Conservation (phyloP, 30 jellyfish, hydroid and myxozoan genomes). For the Chrysaora quinquecirrha region DNA sequence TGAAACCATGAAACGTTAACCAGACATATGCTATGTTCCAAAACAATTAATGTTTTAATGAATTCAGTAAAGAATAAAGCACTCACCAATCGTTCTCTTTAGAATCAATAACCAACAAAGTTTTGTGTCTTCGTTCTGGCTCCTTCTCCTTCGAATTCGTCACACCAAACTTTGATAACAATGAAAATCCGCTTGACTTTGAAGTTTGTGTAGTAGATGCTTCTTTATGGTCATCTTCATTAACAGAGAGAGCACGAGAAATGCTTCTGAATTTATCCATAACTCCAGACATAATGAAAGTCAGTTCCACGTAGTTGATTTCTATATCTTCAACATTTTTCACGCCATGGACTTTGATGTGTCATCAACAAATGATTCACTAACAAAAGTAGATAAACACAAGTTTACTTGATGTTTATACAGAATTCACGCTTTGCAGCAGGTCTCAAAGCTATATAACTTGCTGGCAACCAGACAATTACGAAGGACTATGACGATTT, state of each 20-base stretch:
- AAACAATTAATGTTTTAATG: no score
- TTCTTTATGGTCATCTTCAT: constrained; percentile 56
- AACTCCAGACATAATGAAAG: constrained; percentile 58
- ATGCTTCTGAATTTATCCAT: constrained; percentile 70
- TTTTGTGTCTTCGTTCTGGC: constrained; percentile 72
- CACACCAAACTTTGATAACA: constrained; percentile 79
- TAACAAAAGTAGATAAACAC: no score
- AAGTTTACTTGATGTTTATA: no score
- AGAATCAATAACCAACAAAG: constrained; percentile 78
- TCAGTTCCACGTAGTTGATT: not conserved
- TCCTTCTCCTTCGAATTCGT: constrained; percentile 48
- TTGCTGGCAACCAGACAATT: no score
- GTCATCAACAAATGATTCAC: not conserved
- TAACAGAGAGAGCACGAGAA: constrained; percentile 45
- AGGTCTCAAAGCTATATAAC: no score
- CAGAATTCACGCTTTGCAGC: no score
- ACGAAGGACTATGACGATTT: no score
- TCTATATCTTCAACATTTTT: not conserved
- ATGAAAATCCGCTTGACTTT: constrained; percentile 60
- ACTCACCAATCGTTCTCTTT: constrained; percentile 91
- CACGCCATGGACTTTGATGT: not conserved
- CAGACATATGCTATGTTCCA: no score
- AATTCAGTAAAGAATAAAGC: no score
- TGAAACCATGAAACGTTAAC: no score
- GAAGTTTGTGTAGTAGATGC: constrained; percentile 29